Evolutionary conservation across 2,888 invertebrate species (phyloP).

Genomic region (Ferdinandea cuprea): DNA sequence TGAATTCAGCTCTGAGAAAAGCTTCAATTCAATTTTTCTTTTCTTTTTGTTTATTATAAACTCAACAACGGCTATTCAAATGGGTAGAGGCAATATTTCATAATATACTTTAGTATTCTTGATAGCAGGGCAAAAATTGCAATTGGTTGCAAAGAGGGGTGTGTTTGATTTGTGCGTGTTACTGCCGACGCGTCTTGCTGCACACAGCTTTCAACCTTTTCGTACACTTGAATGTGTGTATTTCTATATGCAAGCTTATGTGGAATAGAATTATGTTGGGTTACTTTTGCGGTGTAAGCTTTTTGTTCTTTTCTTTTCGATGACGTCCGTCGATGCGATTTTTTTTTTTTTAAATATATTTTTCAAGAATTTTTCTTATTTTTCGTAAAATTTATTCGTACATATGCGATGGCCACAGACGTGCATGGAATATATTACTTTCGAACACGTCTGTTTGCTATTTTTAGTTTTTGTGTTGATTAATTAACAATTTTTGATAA

Average conservation of each 20-base stretch:
- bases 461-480: slow-evolving; percentile 37
- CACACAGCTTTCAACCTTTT: slow-evolving; percentile 19
- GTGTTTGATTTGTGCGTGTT: slow-evolving; percentile 44
- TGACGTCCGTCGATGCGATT: slow-evolving; percentile 17
- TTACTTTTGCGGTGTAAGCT: slow-evolving; percentile 20
- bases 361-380: slow-evolving; percentile 12
- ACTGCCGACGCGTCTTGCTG: not conserved
- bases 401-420: slow-evolving; percentile 52
- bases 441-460: slow-evolving; percentile 58
- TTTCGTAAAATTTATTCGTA: slow-evolving; percentile 11
- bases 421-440: slow-evolving; percentile 40
- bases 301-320: slow-evolving; percentile 39
- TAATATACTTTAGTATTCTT: slow-evolving; percentile 41
- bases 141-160: slow-evolving; percentile 54
- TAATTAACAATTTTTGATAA: slow-evolving; percentile 27
- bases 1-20: slow-evolving; percentile 29
- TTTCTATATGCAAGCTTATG: slow-evolving; percentile 31
- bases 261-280: no score
- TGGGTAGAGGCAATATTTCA: slow-evolving; percentile 35
- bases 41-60: not conserved
- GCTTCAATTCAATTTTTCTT: not conserved
- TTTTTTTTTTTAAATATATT: slow-evolving; percentile 12
- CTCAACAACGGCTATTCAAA: not conserved
- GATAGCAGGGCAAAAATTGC: slow-evolving; percentile 46
- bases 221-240: not conserved